These are phyloP conservation scores for Burhinus oedicnemus DNA, from an alignment of 2,113 vertebrate species.

Conservation along the genomic window DNA sequence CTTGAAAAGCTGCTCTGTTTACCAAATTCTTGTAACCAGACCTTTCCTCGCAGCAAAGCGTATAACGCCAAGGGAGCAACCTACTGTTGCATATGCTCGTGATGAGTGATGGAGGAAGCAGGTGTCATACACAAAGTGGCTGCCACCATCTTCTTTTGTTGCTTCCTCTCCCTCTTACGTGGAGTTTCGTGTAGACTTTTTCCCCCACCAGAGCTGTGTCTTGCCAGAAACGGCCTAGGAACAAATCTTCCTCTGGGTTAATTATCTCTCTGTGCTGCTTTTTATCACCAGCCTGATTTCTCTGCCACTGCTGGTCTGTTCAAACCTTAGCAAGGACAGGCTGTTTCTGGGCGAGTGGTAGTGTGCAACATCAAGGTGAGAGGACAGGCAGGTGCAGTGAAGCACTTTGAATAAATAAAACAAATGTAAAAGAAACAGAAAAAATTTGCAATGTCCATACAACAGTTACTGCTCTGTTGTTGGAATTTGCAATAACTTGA, in stretches of 20 bases:
- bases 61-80: not conserved
- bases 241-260: not conserved
- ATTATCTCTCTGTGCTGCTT: not conserved
- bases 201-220: not conserved
- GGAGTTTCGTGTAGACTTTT: not conserved
- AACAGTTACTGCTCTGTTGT: not conserved
- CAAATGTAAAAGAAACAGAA: not conserved
- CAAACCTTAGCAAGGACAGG: not conserved
- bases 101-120: not conserved
- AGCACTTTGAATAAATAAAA: not conserved
- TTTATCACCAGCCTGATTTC: not conserved
- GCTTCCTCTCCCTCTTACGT: not conserved
- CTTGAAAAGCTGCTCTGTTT: not conserved
- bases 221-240: not conserved
- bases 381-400: not conserved
- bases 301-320: not conserved
- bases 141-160: fast-evolving
- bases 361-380: not conserved
- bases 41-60: not conserved
- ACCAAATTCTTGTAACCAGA: not conserved
- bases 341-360: not conserved
- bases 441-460: fast-evolving
- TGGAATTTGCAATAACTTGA: not conserved
- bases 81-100: fast-evolving
- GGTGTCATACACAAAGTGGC: not conserved